Evolutionary conservation across 2,888 invertebrate genomes (phyloP).

Genomic region (Keiferia lycopersicella): DNA sequence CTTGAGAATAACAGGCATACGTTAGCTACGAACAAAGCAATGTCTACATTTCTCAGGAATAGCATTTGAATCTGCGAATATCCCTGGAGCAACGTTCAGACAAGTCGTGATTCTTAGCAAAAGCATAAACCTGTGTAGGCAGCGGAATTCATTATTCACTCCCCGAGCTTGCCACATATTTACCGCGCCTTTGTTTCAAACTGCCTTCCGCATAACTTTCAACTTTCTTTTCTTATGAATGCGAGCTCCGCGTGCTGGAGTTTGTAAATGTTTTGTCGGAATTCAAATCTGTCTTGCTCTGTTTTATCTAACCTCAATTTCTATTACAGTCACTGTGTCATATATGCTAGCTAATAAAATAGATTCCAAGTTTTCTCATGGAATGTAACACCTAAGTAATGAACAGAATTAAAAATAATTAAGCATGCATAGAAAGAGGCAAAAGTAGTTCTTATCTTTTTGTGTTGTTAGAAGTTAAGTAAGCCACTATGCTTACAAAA

Average conservation of each 20-base stretch:
- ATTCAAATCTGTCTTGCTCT: conserved; percentile 15
- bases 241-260: conserved; percentile 23
- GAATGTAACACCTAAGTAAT: neutral
- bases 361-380: neutral
- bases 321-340: neutral
- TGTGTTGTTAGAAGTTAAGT: conserved; percentile 3
- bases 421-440: neutral
- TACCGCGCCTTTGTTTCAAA: conserved; percentile 53
- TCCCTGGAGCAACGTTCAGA: conserved; percentile 25
- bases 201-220: conserved; percentile 35
- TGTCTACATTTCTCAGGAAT: conserved; percentile 28
- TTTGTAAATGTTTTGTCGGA: conserved; percentile 17
- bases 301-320: neutral
- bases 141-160: conserved; percentile 58
- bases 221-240: conserved; percentile 30
- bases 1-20: conserved; percentile 24
- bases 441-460: conserved; percentile 4
- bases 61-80: conserved; percentile 24
- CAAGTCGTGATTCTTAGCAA: conserved; percentile 31
- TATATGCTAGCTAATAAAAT: neutral
- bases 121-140: conserved; percentile 42
- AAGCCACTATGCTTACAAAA: conserved; percentile 7
- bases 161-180: conserved; percentile 50
- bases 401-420: neutral
- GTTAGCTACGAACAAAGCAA: conserved; percentile 29